A percentile compares a stretch with the other conserved stretches of the same genome.
Conservation (phyloP, 2,113 vertebrate genomes). For the Oncorhynchus nerka region DNA sequence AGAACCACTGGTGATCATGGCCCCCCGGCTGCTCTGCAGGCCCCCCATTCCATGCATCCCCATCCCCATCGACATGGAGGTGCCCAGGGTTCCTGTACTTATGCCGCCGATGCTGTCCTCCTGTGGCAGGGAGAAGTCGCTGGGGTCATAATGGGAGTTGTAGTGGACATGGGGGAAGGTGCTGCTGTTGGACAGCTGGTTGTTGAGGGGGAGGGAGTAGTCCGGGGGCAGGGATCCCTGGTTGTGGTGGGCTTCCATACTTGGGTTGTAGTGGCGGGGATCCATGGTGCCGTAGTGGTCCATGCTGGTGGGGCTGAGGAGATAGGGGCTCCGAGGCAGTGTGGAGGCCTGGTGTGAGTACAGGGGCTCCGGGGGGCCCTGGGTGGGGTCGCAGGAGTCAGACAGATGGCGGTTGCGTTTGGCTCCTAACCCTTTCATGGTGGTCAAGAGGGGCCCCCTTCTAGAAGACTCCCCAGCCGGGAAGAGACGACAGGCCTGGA, state of each 20-base stretch:
- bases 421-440: conserved; percentile 96
- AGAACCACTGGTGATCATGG: conserved; percentile 81
- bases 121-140: conserved; percentile 83
- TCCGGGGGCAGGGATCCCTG: conserved; percentile 81
- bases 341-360: conserved; percentile 80
- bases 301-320: conserved; percentile 81
- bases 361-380: conserved; percentile 76
- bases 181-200: conserved; percentile 93
- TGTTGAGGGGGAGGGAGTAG: conserved; percentile 90
- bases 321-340: conserved; percentile 83
- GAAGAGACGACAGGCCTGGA: conserved; percentile 42
- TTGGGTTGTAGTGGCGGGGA: conserved; percentile 73
- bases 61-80: conserved; percentile 69
- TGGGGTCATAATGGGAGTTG: conserved; percentile 92
- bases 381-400: conserved; percentile 85
- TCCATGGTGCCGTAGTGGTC: conserved; percentile 83
- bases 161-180: conserved; percentile 97
- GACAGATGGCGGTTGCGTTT: conserved; percentile 90
- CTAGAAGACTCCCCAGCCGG: conserved; percentile 68
- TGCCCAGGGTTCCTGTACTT: conserved; percentile 72
- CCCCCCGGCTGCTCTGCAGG: conserved; percentile 57
- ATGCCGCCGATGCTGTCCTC: conserved; percentile 74
- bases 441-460: conserved; percentile 63
- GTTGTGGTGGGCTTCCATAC: conserved; percentile 60
- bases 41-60: conserved; percentile 49